Conservation (phyloP, 1,140 invertebrate genomes). For the Adelges cooleyi region DNA sequence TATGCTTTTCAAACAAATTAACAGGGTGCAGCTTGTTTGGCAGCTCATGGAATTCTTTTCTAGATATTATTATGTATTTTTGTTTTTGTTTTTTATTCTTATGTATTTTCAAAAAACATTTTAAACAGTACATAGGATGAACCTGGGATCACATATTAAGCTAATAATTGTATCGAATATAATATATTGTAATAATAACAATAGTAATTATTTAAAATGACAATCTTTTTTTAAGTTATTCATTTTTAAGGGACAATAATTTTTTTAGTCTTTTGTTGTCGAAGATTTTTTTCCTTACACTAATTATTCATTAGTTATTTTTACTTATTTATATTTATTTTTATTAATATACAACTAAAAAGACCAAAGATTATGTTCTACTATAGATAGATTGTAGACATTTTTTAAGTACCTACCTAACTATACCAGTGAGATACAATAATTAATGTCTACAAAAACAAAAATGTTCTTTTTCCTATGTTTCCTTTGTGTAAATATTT, state of each 20-base stretch:
- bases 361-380: conserved; percentile 23
- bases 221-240: conserved; percentile 23
- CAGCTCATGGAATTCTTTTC: conserved; percentile 18
- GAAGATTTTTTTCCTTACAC: conserved; percentile 1
- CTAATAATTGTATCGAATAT: conserved; percentile 2
- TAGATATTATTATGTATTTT: not conserved
- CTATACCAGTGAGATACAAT: not conserved
- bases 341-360: conserved; percentile 5
- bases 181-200: not conserved
- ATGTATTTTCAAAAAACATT: conserved; percentile 4
- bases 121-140: not conserved
- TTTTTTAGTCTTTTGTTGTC: not conserved
- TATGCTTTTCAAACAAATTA: conserved; percentile 21
- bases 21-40: conserved; percentile 27
- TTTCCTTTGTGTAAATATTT: too few species aligned
- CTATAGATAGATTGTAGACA: conserved; percentile 12
- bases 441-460: too few species aligned
- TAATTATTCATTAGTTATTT: not conserved
- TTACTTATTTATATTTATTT: not conserved
- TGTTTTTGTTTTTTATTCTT: not conserved
- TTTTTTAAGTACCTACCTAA: not conserved
- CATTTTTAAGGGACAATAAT: conserved; percentile 24
- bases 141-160: conserved; percentile 7
- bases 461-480: too few species aligned
- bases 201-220: conserved; percentile 21